Base-by-base conservation (phyloP, 1,140 invertebrate species). In the Augochlora pura region DNA sequence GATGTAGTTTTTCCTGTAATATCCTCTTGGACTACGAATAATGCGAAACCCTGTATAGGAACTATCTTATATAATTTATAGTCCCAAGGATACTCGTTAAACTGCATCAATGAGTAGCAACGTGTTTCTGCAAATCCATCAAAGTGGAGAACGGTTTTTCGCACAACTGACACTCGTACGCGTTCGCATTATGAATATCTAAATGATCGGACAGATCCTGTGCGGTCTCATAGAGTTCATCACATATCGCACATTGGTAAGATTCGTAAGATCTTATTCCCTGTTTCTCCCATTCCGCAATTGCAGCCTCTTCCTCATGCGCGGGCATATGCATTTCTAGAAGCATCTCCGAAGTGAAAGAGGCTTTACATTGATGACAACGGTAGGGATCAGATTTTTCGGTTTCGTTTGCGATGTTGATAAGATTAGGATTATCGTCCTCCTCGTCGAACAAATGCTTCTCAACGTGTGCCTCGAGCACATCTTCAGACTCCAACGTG, bases 381-480 rank as follows among this genome's bases (percentile, higher is more conserved):
- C 54, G 82, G 49, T 88, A 89, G 0, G 66, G 4, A 38, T 76
- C 71, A 9, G 69, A 27, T 46, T 83, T 82, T 10, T 81, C 82
- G 18, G 60, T 68, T 16, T 83, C 80, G 16, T 42, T 78, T 0
- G 83, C 59, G 14, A 90, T 91, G 12, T 72, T 91, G 59, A 92
- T 89, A 2, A 93, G 72, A 77, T 92, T 91, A 0, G 91, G 91
- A 86, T 91, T 92, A 60, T 93, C 91, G 52, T 93, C 91, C 18
- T 89, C 91, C 25, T 92, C 90, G 7, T 92, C 91, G 5, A 87
- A 90, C 2, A 92, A 78, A 74, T 93, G 92, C 52, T 91, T 91
- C 12, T 89, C 87, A 6, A 93, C 90, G 5, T 93, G 92, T 5
- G 64, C 77, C 25, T 92, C 90, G 0, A 92, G 72, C 0, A 85